Base-by-base conservation (phyloP, 2,888 invertebrate genomes). In the Drosophila monieri region DNA sequence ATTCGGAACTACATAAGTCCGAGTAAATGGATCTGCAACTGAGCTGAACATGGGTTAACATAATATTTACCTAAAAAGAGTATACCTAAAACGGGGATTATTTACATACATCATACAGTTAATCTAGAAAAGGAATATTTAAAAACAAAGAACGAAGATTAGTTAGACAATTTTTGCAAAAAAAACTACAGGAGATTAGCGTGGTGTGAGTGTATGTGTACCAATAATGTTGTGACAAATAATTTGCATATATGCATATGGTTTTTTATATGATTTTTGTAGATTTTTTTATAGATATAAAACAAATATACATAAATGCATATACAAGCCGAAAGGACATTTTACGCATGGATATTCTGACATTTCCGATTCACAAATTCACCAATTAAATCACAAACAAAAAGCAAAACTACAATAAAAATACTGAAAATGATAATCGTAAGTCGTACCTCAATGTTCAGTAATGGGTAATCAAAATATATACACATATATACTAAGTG, bases 361-460 rank as follows among this genome's bases (percentile, higher is more conserved):
- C 51, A 39, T 39, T 66, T 60, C 46, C 61, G 55, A 56, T 61
- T 48, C 39, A 56, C 49, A 72, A 58, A 53, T n/a, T n/a, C n/a
- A n/a, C 57, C 48, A 27, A 57, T 62, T 54, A 69, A 65, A 61
- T 59, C 62, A 54, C 41, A 52, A 35, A 61, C 61, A 61, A 62
- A 66, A 64, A 18, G 14, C n/a, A n/a, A 12, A 73, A 71, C 71
- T 74, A 65, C 74, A 69, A 74, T 58, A 46, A 61, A 61, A 68
- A 68, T 68, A 47, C 77, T 55, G 71, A 80, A 74, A 85, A 77
- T 84, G 86, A 85, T 86, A 85, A 85, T 85, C 85, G 85, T 85
- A 85, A 85, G 84, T 84, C 71, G 84, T 85, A 85, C 84, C 84
- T 85, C 84, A 85, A 85, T 85, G 79, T 86, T 85, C 77, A 84